These are phyloP conservation scores for Micromussa lordhowensis DNA, from an alignment of 92 coral and sea anemone genomes.

Conservation along the genomic window DNA sequence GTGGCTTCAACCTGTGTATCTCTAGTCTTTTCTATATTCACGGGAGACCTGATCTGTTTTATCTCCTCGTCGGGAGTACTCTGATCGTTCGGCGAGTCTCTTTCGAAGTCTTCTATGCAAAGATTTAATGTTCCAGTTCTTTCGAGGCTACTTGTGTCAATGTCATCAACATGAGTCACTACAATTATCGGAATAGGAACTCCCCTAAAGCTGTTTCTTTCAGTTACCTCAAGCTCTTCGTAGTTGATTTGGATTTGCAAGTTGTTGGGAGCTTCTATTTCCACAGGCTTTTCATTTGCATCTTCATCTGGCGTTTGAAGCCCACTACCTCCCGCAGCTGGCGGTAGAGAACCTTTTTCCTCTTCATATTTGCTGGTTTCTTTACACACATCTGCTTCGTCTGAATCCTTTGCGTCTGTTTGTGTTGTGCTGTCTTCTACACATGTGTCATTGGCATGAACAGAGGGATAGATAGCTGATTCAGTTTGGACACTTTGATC, in stretches of 20 bases:
- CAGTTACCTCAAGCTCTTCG: not conserved
- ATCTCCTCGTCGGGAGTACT: conserved; percentile 45
- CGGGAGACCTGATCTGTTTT: not conserved
- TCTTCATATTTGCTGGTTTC: not conserved
- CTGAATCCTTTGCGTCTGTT: conserved; percentile 15
- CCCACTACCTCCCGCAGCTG: not conserved
- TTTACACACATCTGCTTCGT: conserved; percentile 5
- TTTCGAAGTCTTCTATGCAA: conserved; percentile 29
- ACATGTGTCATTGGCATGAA: conserved; percentile 15
- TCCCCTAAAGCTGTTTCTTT: not conserved
- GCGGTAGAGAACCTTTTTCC: no score
- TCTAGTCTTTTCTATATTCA: not conserved
- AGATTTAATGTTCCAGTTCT: conserved; percentile 11
- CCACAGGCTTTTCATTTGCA: not conserved
- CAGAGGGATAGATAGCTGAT: not conserved
- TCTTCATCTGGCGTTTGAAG: not conserved
- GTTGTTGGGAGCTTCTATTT: not conserved
- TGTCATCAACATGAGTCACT: conserved; percentile 7
- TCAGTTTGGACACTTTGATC: conserved; percentile 28
- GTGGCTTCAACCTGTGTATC: not conserved
- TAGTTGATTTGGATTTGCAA: not conserved
- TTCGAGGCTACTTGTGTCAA: not conserved
- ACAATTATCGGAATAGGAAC: conserved; percentile 29
- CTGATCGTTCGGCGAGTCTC: conserved; percentile 40
- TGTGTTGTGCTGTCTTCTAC: conserved; percentile 23